These are phyloP conservation scores for Hydraecia micacea DNA, from an alignment of 2,888 invertebrate species.

Conservation along the genomic window DNA sequence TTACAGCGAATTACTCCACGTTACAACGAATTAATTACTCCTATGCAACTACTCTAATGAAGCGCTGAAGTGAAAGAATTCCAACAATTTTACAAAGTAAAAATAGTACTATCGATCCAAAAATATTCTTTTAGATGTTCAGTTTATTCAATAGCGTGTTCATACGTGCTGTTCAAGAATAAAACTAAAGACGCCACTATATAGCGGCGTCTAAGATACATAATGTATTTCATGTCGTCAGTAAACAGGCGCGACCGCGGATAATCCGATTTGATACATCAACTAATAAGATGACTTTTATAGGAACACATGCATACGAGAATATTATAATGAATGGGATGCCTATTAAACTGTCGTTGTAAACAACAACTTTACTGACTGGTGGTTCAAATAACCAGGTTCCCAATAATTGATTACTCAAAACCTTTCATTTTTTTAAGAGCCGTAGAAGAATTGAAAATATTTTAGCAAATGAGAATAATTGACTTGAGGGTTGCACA, in stretches of 20 bases:
- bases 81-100: slow-evolving; percentile 27
- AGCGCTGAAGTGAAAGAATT: slow-evolving; percentile 29
- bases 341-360: slow-evolving; percentile 1
- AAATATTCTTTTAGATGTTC: slow-evolving; percentile 36
- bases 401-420: not conserved
- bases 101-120: slow-evolving; percentile 52
- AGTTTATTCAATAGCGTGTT: slow-evolving; percentile 37
- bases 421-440: slow-evolving; percentile 4
- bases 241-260: slow-evolving; percentile 49
- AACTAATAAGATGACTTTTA: slow-evolving; percentile 55
- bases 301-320: slow-evolving; percentile 27
- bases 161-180: slow-evolving; percentile 46
- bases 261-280: slow-evolving; percentile 61
- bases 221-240: slow-evolving; percentile 22
- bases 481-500: slow-evolving; percentile 55
- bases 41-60: slow-evolving; percentile 22
- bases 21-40: slow-evolving; percentile 22
- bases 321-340: slow-evolving; percentile 12
- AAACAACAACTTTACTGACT: slow-evolving; percentile 2
- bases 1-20: slow-evolving; percentile 31
- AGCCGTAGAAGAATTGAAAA: not conserved
- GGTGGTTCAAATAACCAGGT: not conserved
- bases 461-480: slow-evolving; percentile 50
- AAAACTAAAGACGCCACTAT: slow-evolving; percentile 52
- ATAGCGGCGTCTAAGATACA: not conserved